Evolutionary conservation across 2,888 invertebrate species (phyloP), one percentile per base, ranked within the genome.

Genomic region (Stenodera caucasica): DNA sequence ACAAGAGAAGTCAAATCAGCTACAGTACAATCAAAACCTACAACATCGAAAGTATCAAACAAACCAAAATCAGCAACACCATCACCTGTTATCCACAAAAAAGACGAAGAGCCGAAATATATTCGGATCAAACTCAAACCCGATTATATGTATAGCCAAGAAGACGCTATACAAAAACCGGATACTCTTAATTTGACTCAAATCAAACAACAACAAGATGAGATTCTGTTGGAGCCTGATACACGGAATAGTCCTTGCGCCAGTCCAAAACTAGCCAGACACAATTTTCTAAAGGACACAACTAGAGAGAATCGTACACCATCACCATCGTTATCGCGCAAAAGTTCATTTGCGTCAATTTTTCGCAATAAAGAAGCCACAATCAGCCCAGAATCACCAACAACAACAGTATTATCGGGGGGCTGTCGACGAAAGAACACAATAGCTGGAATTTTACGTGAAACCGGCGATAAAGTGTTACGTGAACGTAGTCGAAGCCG

Each of bases 321-420:
- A 0, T 92, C 92, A 1, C 91, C 92, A 0, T 84, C 85, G 0
- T 83, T 86, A 0, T 91, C 92, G 0, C 84, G 92, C 37, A 91
- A 91, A 77, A 91, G 90, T 70, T 92, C 92, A 32, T 91, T 92
- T 75, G 89, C 90, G 60, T 91, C 91, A 3, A 79, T 93, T 49
- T 93, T 93, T 74, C 88, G 89, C 77, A 88, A 90, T 66, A 87
- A 88, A 69, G 90, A 88, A 71, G 84, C 84, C 18, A 84, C 85
- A 60, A 83, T 85, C 18, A 88, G 86, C 60, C 87, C 87, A 0
- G 87, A 87, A 68, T 86, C 87, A 0, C 86, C 87, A 11, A 84
- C 84, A 0, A 66, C 73, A 55, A 71, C 76, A 8, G 72, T n/a
- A n/a, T n/a, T n/a, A n/a, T n/a, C n/a, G n/a, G n/a, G n/a, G n/a